Evolutionary conservation across 2,797 vertebrate species (phyloP).

Genomic region (Huso huso): DNA sequence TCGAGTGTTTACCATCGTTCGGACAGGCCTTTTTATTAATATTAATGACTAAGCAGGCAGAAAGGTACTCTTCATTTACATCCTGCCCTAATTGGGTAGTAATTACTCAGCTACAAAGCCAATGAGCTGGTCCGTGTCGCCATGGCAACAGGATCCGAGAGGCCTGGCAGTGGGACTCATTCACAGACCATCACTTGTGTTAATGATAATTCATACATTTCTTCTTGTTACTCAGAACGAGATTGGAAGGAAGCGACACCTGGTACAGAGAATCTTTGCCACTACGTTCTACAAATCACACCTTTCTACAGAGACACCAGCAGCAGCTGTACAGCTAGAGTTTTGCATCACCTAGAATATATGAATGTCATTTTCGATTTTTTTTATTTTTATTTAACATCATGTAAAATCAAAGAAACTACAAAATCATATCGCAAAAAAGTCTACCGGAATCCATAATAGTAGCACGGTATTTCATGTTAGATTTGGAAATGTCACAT

Average conservation of each 20-base stretch:
- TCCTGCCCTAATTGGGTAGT: constrained; percentile 94
- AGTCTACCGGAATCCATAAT: no score
- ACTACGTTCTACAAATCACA: no score
- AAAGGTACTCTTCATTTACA: constrained; percentile 72
- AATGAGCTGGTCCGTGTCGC: constrained; percentile 90
- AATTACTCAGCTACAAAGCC: constrained; percentile 99
- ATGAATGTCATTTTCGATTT: no score
- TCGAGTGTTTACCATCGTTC: constrained; percentile 61
- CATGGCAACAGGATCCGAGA: constrained; percentile 78
- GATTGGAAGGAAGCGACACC: background rate
- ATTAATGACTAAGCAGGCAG: constrained; percentile 67
- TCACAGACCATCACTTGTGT: constrained; percentile 77
- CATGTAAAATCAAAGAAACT: no score
- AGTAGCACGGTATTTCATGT: no score
- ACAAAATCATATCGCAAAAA: no score
- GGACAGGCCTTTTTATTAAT: constrained; percentile 71
- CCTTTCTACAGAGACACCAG: no score
- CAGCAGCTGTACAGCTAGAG: no score
- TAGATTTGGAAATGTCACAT: no score
- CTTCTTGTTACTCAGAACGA: constrained; percentile 30
- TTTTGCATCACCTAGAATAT: no score
- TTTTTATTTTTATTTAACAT: no score
- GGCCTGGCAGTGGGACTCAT: constrained; percentile 78
- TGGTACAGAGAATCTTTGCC: no score
- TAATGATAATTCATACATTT: constrained; percentile 73